phyloP scores from a whole-genome alignment of 2,888 invertebrate species.

The Apodemia hepburni region DNA sequence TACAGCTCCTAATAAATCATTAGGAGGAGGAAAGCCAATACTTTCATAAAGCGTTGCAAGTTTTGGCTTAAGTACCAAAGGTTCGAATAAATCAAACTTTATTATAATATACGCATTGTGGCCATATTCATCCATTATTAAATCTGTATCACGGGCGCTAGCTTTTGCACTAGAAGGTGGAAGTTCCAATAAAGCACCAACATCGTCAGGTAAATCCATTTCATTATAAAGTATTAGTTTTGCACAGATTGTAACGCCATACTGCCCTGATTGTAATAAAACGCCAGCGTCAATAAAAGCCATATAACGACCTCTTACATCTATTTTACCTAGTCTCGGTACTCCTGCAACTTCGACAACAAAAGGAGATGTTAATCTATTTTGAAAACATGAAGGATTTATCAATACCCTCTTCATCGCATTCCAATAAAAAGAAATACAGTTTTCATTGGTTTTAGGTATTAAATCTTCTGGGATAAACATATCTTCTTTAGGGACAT shows the following conservation, averaged over 20 bases:
- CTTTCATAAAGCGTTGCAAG: slow-evolving; percentile 46
- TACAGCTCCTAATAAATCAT: slow-evolving; percentile 38
- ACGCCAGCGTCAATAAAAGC: slow-evolving; percentile 55
- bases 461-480: slow-evolving; percentile 51
- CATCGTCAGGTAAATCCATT: slow-evolving; percentile 41
- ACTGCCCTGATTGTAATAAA: slow-evolving; percentile 55
- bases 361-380: slow-evolving; percentile 46
- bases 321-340: slow-evolving; percentile 55
- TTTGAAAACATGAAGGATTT: slow-evolving; percentile 41
- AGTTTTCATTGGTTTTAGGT: slow-evolving; percentile 35
- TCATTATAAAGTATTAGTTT: slow-evolving; percentile 51
- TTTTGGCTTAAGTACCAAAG: slow-evolving; percentile 51
- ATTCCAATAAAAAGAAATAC: slow-evolving; percentile 61
- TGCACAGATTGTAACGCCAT: slow-evolving; percentile 48
- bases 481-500: slow-evolving; percentile 48
- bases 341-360: slow-evolving; percentile 65
- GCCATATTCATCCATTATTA: slow-evolving; percentile 48
- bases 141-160: slow-evolving; percentile 47
- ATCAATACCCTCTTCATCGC: slow-evolving; percentile 61
- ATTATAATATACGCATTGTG: slow-evolving; percentile 52
- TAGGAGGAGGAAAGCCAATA: slow-evolving; percentile 47
- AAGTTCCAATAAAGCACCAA: slow-evolving; percentile 50
- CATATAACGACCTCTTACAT: slow-evolving; percentile 60
- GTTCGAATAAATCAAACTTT: slow-evolving; percentile 56
- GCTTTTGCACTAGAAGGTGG: slow-evolving; percentile 59